These are phyloP conservation scores for Tinamus major DNA, from an alignment of 2,797 vertebrate species.

Conservation along the genomic window DNA sequence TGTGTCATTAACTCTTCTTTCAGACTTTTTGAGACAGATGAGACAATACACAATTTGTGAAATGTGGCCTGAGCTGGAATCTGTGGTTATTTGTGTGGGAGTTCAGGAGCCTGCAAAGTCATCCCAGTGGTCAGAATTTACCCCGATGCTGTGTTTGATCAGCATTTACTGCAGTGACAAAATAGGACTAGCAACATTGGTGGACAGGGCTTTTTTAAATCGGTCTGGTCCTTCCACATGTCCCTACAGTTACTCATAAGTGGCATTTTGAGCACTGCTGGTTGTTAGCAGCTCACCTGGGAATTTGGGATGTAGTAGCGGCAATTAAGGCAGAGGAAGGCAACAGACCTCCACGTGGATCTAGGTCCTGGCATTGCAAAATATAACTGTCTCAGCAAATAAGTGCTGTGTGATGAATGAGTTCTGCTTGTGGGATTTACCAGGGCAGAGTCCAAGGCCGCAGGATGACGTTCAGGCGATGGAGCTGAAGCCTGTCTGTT, in stretches of 20 bases:
- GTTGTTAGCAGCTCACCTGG: not conserved
- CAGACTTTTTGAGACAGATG: not conserved
- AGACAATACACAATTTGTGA: accelerated
- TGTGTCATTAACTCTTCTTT: not conserved
- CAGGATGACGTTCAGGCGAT: not conserved
- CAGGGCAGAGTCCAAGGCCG: not conserved
- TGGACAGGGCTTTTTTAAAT: not conserved
- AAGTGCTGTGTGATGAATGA: not conserved
- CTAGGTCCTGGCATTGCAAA: not conserved
- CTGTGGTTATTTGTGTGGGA: not conserved
- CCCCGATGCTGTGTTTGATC: not conserved
- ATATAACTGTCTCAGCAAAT: not conserved
- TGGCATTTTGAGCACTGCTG: not conserved
- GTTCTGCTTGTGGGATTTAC: not conserved
- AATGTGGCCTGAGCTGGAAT: not conserved
- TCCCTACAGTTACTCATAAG: not conserved
- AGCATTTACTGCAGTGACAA: not conserved
- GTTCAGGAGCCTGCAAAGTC: not conserved
- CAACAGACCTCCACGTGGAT: not conserved
- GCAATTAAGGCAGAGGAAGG: not conserved
- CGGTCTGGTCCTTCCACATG: not conserved
- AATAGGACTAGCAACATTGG: not conserved
- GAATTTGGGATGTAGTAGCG: not conserved
- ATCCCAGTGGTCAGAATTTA: not conserved
- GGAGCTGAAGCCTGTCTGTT: not conserved